Conservation (phyloP, 2,888 invertebrate genomes). For the Philopedon plagiatum region DNA sequence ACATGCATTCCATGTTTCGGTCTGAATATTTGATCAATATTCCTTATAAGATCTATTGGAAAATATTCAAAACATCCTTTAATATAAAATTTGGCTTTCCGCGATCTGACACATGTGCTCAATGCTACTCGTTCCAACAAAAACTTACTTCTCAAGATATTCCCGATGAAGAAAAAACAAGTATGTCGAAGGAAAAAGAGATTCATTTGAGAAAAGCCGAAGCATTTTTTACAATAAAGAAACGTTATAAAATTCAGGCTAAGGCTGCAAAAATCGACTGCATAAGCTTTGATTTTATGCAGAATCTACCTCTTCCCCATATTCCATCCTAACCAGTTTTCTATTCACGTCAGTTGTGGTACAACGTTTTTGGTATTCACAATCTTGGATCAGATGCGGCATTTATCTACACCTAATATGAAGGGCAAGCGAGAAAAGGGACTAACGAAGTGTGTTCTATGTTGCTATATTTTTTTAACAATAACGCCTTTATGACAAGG, state of each 20-base stretch:
- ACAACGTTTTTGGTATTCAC: constrained; percentile 52
- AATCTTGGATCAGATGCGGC: too few species aligned
- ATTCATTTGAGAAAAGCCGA: constrained; percentile 3
- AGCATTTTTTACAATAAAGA: constrained; percentile 17
- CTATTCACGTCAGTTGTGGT: constrained; percentile 50
- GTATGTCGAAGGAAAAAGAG: too few species aligned
- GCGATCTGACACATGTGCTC: too few species aligned
- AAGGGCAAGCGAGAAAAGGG: constrained; percentile 43
- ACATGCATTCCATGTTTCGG: too few species aligned
- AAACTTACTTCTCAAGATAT: too few species aligned
- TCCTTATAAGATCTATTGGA: too few species aligned
- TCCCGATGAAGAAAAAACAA: too few species aligned
- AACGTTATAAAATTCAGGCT: too few species aligned
- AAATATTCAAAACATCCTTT: too few species aligned
- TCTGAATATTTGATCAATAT: too few species aligned
- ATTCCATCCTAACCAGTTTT: constrained; percentile 49
- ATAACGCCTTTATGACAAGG: constrained; percentile 3
- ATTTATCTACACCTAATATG: constrained; percentile 45
- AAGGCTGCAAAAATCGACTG: constrained; percentile 4
- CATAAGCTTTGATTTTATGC: constrained; percentile 50
- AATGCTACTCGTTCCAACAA: too few species aligned
- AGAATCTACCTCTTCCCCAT: constrained; percentile 50
- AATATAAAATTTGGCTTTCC: too few species aligned
- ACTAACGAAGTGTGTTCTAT: constrained; percentile 48
- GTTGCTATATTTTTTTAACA: constrained; percentile 30